Base-by-base conservation (phyloP, 2,888 invertebrate species). In the Chloroclystis v-ata region DNA sequence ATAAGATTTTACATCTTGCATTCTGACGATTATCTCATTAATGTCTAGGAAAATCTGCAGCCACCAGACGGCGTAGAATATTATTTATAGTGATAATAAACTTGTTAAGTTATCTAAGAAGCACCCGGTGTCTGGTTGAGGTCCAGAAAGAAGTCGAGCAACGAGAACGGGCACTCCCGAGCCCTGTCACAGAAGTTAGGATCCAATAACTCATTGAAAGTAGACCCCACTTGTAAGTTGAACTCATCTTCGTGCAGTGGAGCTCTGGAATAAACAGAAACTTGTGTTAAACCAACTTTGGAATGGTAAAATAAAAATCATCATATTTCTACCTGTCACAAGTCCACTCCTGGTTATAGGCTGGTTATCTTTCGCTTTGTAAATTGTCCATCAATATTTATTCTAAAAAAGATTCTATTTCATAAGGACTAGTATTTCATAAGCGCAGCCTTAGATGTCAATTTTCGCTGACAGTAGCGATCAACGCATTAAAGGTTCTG, bases 111-210 rank as follows among this genome's bases (percentile, higher is more conserved):
- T 9, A 35, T 35, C 16, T 35, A 35, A 35, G 16, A 20, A 33
- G 13, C 16, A 35, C 6, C 11, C 16, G 26, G 37, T 10, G 68
- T 60, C 65, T 72, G 74, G 63, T 82, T 82, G 10, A 82, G 60
- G 25, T 70, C 67, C 38, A 83, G 64, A 41, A 78, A 57, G 53
- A 78, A 75, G 51, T 65, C 63, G 28, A 82, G 39, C 13, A 81
- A 37, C 1, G 83, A 82, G 43, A 82, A 66, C 0, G 80, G 81
- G 43, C 81, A 83, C 32, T 79, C 79, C 51, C 68, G 66, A 30
- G 55, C 48, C 58, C 66, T 65, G 33, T 77, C 67, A 53, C 82
- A 82, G 48, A 75, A 65, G 44, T 66, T 57, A 1, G 74, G 69
- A 11, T 81, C 75, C 44, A 70, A 56, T 44, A 83, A 55, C 33